phyloP scores from a whole-genome alignment of 2,797 vertebrate genomes.

The Mormyrus proboscirostris region DNA sequence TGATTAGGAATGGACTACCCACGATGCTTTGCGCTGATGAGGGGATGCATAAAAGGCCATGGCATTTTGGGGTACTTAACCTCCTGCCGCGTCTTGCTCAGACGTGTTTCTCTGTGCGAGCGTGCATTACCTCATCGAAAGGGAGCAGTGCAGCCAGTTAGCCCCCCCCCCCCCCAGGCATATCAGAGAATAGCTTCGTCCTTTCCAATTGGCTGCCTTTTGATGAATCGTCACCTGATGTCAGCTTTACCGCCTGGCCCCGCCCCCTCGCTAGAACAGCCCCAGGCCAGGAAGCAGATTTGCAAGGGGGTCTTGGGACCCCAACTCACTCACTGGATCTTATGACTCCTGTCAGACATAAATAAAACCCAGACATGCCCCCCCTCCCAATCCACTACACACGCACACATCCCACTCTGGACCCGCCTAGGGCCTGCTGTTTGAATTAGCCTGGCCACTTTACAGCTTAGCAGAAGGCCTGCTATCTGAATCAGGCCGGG shows the following conservation, averaged over 20 bases:
- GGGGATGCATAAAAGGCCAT: background rate
- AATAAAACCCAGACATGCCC: background rate
- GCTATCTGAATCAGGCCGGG: background rate
- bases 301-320: background rate
- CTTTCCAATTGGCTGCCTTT: background rate
- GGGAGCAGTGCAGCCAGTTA: background rate
- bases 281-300: background rate
- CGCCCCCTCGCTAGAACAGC: constrained; percentile 27
- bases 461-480: background rate
- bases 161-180: background rate
- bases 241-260: constrained; percentile 1
- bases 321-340: background rate
- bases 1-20: background rate
- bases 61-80: background rate
- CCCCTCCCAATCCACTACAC: background rate
- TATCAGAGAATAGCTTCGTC: background rate
- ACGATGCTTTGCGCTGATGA: background rate
- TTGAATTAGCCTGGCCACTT: background rate
- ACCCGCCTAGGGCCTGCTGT: background rate
- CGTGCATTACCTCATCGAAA: constrained; percentile 1
- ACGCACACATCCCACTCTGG: background rate
- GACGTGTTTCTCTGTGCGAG: background rate
- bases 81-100: background rate
- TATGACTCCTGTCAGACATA: constrained; percentile 9
- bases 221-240: background rate